Conservation (phyloP, 2,113 vertebrate genomes). For the Calidris pugnax region DNA sequence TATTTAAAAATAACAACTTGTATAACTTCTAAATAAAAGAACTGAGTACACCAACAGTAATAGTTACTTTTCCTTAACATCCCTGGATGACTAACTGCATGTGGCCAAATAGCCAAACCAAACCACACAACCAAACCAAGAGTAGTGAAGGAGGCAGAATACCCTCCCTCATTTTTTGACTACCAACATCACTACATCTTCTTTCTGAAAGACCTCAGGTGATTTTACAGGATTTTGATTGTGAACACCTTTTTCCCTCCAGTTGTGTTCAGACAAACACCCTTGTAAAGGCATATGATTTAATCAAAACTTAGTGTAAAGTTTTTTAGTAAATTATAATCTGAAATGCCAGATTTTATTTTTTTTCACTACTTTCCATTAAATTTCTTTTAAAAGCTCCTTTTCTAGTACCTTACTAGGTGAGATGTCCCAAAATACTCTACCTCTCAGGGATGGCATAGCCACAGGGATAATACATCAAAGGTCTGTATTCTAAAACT, state of each 20-base stretch:
- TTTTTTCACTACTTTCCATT: neutral
- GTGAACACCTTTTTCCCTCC: fast-evolving
- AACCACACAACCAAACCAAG: neutral
- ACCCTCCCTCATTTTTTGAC: neutral
- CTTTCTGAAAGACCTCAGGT: neutral
- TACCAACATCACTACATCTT: neutral
- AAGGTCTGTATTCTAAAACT: neutral
- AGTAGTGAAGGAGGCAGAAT: neutral
- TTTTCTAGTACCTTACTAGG: neutral
- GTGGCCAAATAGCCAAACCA: neutral
- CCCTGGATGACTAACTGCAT: fast-evolving
- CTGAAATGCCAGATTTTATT: neutral
- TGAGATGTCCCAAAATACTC: neutral
- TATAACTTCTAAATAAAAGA: neutral
- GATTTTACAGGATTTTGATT: neutral
- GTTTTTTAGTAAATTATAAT: neutral
- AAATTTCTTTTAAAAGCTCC: neutral
- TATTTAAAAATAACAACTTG: neutral
- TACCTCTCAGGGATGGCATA: neutral
- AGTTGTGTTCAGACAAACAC: neutral
- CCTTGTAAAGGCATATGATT: neutral
- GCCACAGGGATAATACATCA: neutral
- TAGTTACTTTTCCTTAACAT: neutral
- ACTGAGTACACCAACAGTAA: neutral
- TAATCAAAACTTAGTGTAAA: neutral